A percentile compares a stretch with the other conserved stretches of the same genome.
These are phyloP conservation scores for Trachymyrmex cornetzi DNA, from an alignment of 1,140 invertebrate species.

Conservation along the genomic window DNA sequence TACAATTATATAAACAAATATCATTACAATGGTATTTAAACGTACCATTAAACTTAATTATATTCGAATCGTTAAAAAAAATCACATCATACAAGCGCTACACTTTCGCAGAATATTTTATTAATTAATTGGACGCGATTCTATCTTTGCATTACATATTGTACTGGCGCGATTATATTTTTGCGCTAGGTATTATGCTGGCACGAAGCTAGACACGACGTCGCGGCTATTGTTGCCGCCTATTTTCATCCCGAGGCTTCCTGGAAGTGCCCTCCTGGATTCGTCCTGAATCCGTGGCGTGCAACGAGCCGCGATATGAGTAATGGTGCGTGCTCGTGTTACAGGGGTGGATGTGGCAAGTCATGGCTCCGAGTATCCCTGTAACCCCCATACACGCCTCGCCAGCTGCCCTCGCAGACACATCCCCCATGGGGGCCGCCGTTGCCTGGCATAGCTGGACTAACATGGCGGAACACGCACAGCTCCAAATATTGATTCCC, in stretches of 20 bases:
- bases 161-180: conserved; percentile 26
- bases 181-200: conserved; percentile 6
- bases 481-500: conserved; percentile 85
- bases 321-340: conserved; percentile 86
- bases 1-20: neutral
- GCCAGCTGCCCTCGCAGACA: conserved; percentile 81
- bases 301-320: conserved; percentile 85
- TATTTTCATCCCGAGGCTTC: conserved; percentile 73
- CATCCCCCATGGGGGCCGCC: conserved; percentile 78
- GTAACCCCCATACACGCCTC: conserved; percentile 73
- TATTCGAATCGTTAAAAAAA: neutral
- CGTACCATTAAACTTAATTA: neutral
- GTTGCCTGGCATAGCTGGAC: conserved; percentile 73
- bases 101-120: neutral
- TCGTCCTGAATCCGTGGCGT: conserved; percentile 79
- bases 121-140: neutral
- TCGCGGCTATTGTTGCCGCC: conserved; percentile 64
- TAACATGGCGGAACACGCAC: conserved; percentile 83
- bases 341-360: conserved; percentile 84
- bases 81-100: neutral
- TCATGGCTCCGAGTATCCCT: conserved; percentile 84
- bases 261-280: conserved; percentile 73
- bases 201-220: conserved; percentile 40
- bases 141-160: conserved; percentile 20
- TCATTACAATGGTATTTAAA: neutral